Conservation (phyloP, 2,888 invertebrate species). For the Cerceris rybyensis region DNA sequence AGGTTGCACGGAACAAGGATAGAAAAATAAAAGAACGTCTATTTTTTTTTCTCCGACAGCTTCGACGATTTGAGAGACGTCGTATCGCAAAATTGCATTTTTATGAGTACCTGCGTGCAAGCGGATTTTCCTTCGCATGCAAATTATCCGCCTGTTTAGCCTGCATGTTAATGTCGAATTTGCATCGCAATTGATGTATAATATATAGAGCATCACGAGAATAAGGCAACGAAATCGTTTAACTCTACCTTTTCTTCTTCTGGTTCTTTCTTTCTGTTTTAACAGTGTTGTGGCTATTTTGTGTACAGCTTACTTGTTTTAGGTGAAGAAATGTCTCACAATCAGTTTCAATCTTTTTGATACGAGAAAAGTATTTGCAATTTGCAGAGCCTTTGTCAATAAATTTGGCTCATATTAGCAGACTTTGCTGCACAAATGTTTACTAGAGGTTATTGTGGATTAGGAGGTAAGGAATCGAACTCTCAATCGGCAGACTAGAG, state of each 20-base stretch:
- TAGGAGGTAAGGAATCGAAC: too few relatives aligned
- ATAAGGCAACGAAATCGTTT: conserved; percentile 29
- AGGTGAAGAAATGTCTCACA: too few relatives aligned
- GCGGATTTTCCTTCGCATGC: conserved; percentile 33
- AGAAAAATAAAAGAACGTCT: neutral
- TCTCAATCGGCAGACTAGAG: too few relatives aligned
- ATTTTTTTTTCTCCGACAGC: conserved; percentile 8
- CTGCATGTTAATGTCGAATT: conserved; percentile 41
- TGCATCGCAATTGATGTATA: conserved; percentile 43
- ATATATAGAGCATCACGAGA: conserved; percentile 41
- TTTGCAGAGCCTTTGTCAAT: too few relatives aligned
- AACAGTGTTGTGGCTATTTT: neutral
- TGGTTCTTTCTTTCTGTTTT: neutral
- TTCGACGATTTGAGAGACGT: neutral
- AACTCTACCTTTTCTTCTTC: conserved; percentile 25
- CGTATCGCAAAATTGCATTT: neutral
- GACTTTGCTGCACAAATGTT: too few relatives aligned
- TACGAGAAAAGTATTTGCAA: too few relatives aligned
- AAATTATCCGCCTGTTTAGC: conserved; percentile 39
- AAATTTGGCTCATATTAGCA: too few relatives aligned
- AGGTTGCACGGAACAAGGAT: neutral
- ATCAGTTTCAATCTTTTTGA: too few relatives aligned
- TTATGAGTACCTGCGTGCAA: conserved; percentile 24
- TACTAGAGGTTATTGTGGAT: too few relatives aligned
- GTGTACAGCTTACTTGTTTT: neutral